Conservation (phyloP, 2,888 invertebrate genomes). For the Microctonus aethiopoides region DNA sequence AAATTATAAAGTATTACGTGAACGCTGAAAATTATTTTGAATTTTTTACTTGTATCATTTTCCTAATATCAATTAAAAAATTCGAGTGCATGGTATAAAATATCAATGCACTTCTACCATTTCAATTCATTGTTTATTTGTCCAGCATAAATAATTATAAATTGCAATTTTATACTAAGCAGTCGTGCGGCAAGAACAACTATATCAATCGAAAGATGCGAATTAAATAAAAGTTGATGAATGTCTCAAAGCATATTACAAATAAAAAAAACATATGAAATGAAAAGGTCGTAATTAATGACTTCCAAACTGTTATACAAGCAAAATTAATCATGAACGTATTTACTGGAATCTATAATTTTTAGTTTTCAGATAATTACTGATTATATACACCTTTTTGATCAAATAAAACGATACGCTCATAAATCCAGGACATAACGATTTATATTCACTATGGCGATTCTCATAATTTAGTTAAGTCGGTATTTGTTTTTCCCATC, state of each 20-base stretch:
- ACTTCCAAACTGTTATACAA: not conserved
- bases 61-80: no score
- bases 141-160: slow-evolving; percentile 47
- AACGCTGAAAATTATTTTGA: not conserved
- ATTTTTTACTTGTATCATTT: not conserved
- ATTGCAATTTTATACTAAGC: slow-evolving; percentile 32
- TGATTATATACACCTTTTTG: slow-evolving; percentile 21
- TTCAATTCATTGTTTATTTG: slow-evolving; percentile 31
- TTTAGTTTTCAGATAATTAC: slow-evolving; percentile 4
- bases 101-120: not conserved
- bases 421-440: not conserved
- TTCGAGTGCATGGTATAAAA: not conserved
- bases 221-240: slow-evolving; percentile 13
- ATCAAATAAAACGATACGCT: slow-evolving; percentile 46
- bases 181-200: slow-evolving; percentile 40
- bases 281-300: not conserved
- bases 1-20: not conserved
- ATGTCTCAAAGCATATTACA: not conserved
- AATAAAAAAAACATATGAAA: slow-evolving; percentile 11
- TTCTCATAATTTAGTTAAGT: not conserved
- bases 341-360: not conserved
- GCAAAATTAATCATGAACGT: not conserved
- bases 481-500: not conserved
- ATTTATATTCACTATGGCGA: not conserved
- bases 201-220: slow-evolving; percentile 31